Percentiles rank a stretch among this genome's conserved stretches.
Evolutionary conservation across 2,888 invertebrate species (phyloP).

Genomic region (Lobophora halterata): DNA sequence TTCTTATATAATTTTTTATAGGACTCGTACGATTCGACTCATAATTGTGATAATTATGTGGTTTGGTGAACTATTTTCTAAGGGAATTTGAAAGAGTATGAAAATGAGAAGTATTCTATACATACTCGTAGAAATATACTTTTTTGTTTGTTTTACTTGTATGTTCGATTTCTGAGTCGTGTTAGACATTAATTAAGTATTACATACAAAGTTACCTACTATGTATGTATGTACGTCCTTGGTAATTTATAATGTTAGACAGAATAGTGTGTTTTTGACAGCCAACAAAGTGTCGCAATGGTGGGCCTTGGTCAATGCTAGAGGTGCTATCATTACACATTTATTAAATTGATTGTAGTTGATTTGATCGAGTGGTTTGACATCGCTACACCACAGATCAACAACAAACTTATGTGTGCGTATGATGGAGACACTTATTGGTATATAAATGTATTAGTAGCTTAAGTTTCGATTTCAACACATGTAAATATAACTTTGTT

Average conservation of each 20-base stretch:
- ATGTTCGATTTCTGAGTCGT: no score
- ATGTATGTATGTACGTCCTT: neutral
- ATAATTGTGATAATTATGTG: no score
- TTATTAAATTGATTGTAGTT: constrained; percentile 63
- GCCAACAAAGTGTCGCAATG: constrained; percentile 61
- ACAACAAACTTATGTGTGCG: constrained; percentile 21
- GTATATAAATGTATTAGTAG: no score
- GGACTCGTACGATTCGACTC: no score
- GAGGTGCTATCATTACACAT: constrained; percentile 55
- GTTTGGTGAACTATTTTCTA: no score
- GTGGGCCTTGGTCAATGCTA: constrained; percentile 40
- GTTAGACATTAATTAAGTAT: no score
- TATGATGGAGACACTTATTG: constrained; percentile 15
- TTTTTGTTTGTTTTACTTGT: no score
- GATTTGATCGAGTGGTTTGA: constrained; percentile 72
- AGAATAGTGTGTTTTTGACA: constrained; percentile 52
- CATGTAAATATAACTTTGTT: constrained; percentile 20
- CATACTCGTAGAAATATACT: no score
- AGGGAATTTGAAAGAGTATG: no score
- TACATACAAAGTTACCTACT: no score
- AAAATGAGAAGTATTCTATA: no score
- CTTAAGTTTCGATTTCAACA: constrained; percentile 7
- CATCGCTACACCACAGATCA: constrained; percentile 28
- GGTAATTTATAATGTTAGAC: constrained; percentile 17
- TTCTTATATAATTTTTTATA: no score